Conservation (phyloP, 2,888 invertebrate species). For the Chaitophorus viminalis region DNA sequence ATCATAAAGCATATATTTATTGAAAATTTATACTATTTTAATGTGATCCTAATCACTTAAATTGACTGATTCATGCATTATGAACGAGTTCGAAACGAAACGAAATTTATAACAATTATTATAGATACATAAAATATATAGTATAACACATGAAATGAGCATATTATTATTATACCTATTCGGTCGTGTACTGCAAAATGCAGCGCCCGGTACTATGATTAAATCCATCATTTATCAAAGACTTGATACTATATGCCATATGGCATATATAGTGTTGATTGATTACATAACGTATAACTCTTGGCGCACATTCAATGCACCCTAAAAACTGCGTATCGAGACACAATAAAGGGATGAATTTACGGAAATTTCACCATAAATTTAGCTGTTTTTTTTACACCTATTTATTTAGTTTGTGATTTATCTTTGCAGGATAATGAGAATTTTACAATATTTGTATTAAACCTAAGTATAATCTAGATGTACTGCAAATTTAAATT, state of each 20-base stretch:
- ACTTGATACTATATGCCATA: slow-evolving; percentile 8
- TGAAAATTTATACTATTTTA: neutral
- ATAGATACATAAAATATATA: neutral
- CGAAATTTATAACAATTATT: neutral
- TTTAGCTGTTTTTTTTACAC: neutral
- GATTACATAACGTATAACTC: neutral
- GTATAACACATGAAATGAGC: neutral
- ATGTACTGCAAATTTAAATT: neutral
- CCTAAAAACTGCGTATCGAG: neutral
- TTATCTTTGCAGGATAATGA: slow-evolving; percentile 8
- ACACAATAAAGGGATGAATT: neutral
- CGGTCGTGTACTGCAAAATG: neutral
- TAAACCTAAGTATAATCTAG: slow-evolving; percentile 25
- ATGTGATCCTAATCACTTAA: neutral
- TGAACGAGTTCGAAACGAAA: neutral
- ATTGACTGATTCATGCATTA: neutral
- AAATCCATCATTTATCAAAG: neutral
- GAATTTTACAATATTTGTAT: slow-evolving; percentile 9
- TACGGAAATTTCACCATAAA: neutral
- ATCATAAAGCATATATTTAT: neutral
- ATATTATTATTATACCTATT: neutral
- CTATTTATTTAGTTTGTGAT: neutral
- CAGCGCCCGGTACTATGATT: neutral
- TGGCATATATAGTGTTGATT: neutral
- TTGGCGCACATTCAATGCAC: neutral